Conservation (phyloP, 2,888 invertebrate species). For the Anarsia innoxiella region DNA sequence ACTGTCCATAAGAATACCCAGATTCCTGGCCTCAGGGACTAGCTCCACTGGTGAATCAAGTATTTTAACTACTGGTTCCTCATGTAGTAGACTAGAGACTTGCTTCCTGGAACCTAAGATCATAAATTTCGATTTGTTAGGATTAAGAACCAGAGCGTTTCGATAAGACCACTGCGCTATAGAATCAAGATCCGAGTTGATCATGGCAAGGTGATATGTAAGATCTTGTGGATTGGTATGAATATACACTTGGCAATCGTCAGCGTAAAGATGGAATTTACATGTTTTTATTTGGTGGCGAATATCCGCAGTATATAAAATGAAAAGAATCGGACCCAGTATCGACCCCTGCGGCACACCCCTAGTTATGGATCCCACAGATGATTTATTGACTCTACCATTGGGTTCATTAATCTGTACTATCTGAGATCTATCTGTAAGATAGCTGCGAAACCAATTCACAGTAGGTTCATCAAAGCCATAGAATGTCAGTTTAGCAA, state of each 20-base stretch:
- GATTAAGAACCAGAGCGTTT: too few species aligned
- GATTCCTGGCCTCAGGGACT: too few species aligned
- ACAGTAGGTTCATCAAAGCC: constrained; percentile 1
- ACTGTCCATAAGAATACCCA: too few species aligned
- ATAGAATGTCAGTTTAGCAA: constrained; percentile 1
- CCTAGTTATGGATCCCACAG: neutral
- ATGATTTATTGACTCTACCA: neutral
- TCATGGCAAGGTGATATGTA: neutral
- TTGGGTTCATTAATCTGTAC: neutral
- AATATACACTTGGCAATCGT: neutral
- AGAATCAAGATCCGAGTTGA: neutral
- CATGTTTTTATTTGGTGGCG: neutral
- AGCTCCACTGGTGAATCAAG: too few species aligned
- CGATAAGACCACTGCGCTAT: too few species aligned
- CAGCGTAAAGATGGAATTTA: neutral
- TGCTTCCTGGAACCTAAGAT: too few species aligned
- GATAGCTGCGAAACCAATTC: constrained; percentile 1
- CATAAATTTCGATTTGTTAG: too few species aligned
- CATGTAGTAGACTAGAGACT: too few species aligned
- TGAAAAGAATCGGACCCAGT: constrained; percentile 1
- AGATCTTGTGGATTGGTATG: neutral
- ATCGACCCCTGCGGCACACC: constrained; percentile 6
- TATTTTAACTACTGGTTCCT: too few species aligned
- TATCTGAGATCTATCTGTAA: neutral
- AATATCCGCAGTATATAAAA: constrained; percentile 1